Conservation (phyloP, 2,797 vertebrate genomes). For the Pteropus rufus region DNA sequence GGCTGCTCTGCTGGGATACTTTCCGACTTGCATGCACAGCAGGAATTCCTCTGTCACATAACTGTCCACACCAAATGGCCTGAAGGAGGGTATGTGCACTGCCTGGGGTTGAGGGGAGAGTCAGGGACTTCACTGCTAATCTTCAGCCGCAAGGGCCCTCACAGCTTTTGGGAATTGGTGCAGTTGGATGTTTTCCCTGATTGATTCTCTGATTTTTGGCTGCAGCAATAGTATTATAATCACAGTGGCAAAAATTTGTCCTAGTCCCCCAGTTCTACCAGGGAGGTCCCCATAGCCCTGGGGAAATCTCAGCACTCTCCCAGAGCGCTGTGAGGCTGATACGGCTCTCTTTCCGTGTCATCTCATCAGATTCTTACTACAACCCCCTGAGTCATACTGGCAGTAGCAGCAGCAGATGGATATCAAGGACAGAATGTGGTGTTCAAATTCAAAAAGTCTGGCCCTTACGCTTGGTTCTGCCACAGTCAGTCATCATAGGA, state of each 20-base stretch:
- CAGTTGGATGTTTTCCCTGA: background rate
- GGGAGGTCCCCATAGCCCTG: background rate
- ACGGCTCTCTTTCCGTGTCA: fast-evolving
- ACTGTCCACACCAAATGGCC: background rate
- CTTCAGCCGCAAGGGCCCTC: background rate
- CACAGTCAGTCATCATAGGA: background rate
- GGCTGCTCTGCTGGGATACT: background rate
- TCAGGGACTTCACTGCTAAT: background rate
- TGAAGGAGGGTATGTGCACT: background rate
- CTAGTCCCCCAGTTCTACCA: background rate
- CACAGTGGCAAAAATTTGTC: no score
- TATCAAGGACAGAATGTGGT: background rate
- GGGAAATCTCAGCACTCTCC: background rate
- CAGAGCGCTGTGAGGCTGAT: background rate
- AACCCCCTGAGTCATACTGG: fast-evolving
- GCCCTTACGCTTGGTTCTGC: background rate
- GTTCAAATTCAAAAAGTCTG: background rate
- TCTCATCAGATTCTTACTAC: background rate
- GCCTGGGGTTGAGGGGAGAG: background rate
- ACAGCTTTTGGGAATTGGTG: background rate
- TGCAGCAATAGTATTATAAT: no score
- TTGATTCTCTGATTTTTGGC: background rate
- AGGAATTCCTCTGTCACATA: background rate
- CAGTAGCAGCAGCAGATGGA: background rate
- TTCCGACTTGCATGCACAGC: background rate